These are phyloP conservation scores for Trichomalopsis sarcophagae DNA, from an alignment of 1,140 invertebrate species.

Conservation along the genomic window DNA sequence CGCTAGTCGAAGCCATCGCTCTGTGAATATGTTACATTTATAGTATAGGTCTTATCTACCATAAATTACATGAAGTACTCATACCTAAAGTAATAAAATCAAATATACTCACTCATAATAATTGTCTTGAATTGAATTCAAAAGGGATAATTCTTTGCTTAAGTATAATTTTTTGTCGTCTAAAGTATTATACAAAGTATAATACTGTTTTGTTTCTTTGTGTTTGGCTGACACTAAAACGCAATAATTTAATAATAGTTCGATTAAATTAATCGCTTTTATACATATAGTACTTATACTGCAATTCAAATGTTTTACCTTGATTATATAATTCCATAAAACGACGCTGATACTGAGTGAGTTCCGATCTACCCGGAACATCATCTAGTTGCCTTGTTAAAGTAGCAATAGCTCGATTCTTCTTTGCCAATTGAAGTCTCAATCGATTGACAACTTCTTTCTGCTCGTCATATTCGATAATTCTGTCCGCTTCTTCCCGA, in stretches of 20 bases:
- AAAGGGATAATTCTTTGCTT: conserved; percentile 90
- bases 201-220: conserved; percentile 97
- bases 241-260: neutral
- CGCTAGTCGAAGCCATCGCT: conserved; percentile 81
- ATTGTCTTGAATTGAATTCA: conserved; percentile 96
- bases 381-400: conserved; percentile 90
- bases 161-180: conserved; percentile 95
- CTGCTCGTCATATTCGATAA: conserved; percentile 77
- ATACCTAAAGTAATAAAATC: conserved; percentile 38
- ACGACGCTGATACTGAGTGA: conserved; percentile 95
- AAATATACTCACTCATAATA: conserved; percentile 85
- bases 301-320: conserved; percentile 76
- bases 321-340: conserved; percentile 98
- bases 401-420: conserved; percentile 87
- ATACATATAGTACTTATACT: too few species aligned
- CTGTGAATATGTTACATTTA: conserved; percentile 63
- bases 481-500: conserved; percentile 60
- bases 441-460: conserved; percentile 77
- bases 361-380: conserved; percentile 92
- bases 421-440: conserved; percentile 83
- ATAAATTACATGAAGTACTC: neutral
- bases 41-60: neutral
- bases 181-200: conserved; percentile 96
- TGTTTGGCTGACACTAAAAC: conserved; percentile 93
- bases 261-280: neutral